Base-by-base conservation (phyloP, 2,888 invertebrate genomes). In the Entomobrya multifasciata region DNA sequence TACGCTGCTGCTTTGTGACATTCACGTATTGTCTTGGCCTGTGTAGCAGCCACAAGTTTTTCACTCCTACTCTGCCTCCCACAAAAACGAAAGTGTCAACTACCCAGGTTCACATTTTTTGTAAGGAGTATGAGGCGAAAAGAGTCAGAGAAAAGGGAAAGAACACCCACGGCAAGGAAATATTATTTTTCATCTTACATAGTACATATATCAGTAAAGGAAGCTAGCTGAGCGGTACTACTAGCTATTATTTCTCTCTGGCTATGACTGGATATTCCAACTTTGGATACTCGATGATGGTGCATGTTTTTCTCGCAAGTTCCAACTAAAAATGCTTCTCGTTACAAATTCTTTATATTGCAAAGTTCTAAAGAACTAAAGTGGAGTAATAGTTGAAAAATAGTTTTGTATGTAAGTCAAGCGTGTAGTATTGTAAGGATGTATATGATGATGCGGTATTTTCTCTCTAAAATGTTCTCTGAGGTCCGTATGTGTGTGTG, bases 71-170 rank as follows among this genome's bases (percentile, higher is more conserved):
- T 83, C 55, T 62, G 65, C 65, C 83, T 44, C 83, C 83, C 41
- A 82, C 82, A 57, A 83, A 83, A 83, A 83, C 44, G 52, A 76
- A 83, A 83, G 83, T 83, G 83, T 83, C 83, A 83, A 83, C 83
- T 83, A 76, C 67, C 83, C 76, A 44, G 83, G 55, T 15, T 77
- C 76, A 60, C 72, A 22, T 62, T 60, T 74, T 52, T 44, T 17
- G 10, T 36, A 41, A 25, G 13, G n/a, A 57, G 57, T 20, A n/a
- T 6, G 25, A 41, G 57, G 55, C 22, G 76, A 22, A 76, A 57
- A 76, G 67, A 49, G 36, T 4, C 36, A 36, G 72, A 44, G 25
- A 70, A n/a, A 57, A 81, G 57, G 36, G 57, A 74, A 60, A 60
- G 82, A 57, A 62, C 74, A 82, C 62, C 67, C 83, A 77, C 83